These are phyloP conservation scores for Actinia tenebrosa DNA, from an alignment of 64 coral and sea anemone species.

Conservation along the genomic window DNA sequence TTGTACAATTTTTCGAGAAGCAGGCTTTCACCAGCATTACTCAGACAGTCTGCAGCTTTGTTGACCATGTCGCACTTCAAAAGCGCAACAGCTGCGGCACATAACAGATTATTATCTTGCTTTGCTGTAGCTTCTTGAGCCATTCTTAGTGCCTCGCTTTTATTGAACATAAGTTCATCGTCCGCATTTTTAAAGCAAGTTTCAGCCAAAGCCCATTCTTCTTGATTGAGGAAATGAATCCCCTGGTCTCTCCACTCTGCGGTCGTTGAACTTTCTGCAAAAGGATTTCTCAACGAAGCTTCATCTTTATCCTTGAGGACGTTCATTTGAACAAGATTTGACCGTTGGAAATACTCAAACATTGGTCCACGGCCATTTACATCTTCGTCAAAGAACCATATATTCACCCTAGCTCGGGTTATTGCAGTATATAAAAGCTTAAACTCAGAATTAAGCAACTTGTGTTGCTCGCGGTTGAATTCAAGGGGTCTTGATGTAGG, in stretches of 20 bases:
- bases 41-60: conserved; percentile 62
- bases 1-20: conserved; percentile 48
- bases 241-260: conserved; percentile 76
- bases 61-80: conserved; percentile 68
- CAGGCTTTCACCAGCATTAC: conserved; percentile 61
- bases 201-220: conserved; percentile 18
- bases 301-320: conserved; percentile 30
- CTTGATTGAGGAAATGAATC: conserved; percentile 36
- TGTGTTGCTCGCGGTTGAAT: conserved; percentile 78
- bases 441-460: conserved; percentile 92
- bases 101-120: conserved; percentile 49
- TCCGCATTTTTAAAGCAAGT: conserved; percentile 74
- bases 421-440: conserved; percentile 92
- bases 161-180: conserved; percentile 58
- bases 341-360: conserved; percentile 89
- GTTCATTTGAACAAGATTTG: conserved; percentile 56
- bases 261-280: conserved; percentile 66
- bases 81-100: conserved; percentile 60
- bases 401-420: conserved; percentile 83
- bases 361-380: conserved; percentile 62
- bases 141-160: conserved; percentile 69
- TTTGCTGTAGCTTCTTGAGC: conserved; percentile 55
- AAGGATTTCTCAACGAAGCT: conserved; percentile 32
- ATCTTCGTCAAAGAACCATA: conserved; percentile 97
- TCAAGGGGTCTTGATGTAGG: conserved; percentile 44